Percentiles rank a stretch among this genome's conserved stretches.
Conservation (phyloP, 2,888 invertebrate species). For the Athalia circularis region DNA sequence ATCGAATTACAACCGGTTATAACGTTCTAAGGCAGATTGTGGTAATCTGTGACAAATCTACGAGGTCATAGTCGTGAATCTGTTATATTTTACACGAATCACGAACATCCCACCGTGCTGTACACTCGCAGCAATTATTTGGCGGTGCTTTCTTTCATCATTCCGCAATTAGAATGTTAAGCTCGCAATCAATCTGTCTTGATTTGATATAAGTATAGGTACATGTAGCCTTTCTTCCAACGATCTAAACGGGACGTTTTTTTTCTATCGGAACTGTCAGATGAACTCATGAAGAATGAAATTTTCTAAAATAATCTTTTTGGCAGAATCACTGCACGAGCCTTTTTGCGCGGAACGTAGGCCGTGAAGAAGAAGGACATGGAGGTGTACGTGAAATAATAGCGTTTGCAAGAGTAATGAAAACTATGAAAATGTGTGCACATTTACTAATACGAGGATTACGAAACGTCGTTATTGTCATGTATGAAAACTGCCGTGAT, state of each 20-base stretch:
- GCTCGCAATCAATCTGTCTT: neutral
- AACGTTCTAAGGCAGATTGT: slow-evolving; percentile 25
- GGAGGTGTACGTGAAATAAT: neutral
- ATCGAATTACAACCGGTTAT: slow-evolving; percentile 41
- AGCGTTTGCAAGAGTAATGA: neutral
- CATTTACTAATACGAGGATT: too few species aligned
- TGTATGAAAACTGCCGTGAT: too few species aligned
- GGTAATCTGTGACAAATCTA: slow-evolving; percentile 37
- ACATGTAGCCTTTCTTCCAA: too few species aligned
- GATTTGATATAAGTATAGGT: too few species aligned
- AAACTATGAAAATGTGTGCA: too few species aligned
- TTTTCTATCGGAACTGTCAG: neutral
- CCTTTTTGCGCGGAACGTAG: too few species aligned
- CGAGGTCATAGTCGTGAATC: slow-evolving; percentile 40
- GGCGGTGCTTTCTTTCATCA: neutral
- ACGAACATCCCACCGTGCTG: slow-evolving; percentile 10
- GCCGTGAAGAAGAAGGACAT: too few species aligned
- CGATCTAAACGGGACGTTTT: too few species aligned
- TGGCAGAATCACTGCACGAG: too few species aligned
- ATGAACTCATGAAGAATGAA: too few species aligned
- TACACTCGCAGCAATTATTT: neutral
- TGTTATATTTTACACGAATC: slow-evolving; percentile 30
- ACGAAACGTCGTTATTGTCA: too few species aligned
- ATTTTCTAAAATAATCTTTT: too few species aligned
- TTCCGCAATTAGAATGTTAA: slow-evolving; percentile 24